A percentile compares a stretch with the other conserved stretches of the same genome.
These are phyloP conservation scores for Trididemnum clinides DNA, from an alignment of 23 tunicate species.

Conservation along the genomic window DNA sequence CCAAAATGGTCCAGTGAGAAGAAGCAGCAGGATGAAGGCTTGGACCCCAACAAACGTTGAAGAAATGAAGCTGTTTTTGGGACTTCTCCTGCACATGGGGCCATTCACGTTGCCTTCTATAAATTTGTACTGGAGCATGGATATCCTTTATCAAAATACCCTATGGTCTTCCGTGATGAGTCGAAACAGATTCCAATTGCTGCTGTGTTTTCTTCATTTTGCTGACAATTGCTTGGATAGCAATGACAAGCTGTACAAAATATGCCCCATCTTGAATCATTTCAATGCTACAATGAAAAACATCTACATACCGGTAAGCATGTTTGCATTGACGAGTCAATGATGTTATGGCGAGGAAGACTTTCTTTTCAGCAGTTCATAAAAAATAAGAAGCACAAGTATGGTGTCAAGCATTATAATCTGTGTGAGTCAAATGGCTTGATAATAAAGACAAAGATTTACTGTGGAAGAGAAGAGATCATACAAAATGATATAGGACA, in stretches of 20 bases:
- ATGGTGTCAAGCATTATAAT: background rate
- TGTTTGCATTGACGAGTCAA: background rate
- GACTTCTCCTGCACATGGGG: background rate
- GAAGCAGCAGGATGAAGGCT: background rate
- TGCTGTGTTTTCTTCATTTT: slow-evolving; percentile 1
- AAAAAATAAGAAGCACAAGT: slow-evolving; percentile 4
- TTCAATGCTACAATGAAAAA: background rate
- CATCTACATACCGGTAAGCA: background rate
- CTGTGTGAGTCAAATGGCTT: slow-evolving; percentile 12
- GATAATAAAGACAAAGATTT: background rate
- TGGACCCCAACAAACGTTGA: background rate
- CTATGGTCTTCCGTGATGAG: slow-evolving; percentile 4
- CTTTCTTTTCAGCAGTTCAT: background rate
- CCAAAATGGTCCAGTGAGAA: background rate
- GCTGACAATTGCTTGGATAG: background rate
- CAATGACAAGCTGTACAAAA: background rate
- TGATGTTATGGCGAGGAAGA: slow-evolving; percentile 6
- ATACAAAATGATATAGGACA: background rate
- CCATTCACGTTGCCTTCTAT: background rate
- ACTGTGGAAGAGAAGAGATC: slow-evolving; percentile 17
- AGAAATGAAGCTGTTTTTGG: background rate
- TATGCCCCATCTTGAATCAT: background rate
- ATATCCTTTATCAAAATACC: background rate
- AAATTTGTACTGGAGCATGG: background rate
- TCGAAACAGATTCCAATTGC: slow-evolving; percentile 1